A percentile compares a stretch with the other conserved stretches of the same genome.
These are phyloP conservation scores for Platycnemis pennipes DNA, from an alignment of 2,888 invertebrate genomes.

Conservation along the genomic window DNA sequence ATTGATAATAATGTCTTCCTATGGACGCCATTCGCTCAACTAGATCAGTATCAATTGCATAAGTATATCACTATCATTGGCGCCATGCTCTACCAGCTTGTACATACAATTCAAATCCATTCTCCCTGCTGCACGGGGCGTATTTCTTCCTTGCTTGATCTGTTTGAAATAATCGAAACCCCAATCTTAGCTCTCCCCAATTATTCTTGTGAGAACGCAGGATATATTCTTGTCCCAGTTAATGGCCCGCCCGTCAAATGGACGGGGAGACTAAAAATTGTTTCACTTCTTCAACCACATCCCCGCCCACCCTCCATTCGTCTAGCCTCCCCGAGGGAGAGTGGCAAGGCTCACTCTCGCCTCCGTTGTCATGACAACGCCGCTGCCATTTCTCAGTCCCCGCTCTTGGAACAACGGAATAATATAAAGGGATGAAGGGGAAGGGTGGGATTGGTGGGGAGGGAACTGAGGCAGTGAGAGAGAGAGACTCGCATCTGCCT, in stretches of 20 bases:
- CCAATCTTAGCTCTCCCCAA: not conserved
- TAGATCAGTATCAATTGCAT: too few relatives aligned
- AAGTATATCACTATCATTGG: too few relatives aligned
- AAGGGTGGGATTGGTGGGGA: not conserved
- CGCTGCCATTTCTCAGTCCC: slow-evolving; percentile 57
- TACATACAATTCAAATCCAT: too few relatives aligned
- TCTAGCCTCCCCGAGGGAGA: not conserved
- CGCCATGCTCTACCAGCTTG: too few relatives aligned
- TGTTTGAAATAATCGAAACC: not conserved
- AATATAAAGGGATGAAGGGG: slow-evolving; percentile 40
- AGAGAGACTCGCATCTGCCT: slow-evolving; percentile 57
- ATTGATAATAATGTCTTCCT: too few relatives aligned
- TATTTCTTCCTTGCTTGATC: too few relatives aligned
- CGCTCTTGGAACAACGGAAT: slow-evolving; percentile 52
- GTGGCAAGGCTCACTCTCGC: slow-evolving; percentile 55
- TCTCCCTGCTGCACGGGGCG: too few relatives aligned
- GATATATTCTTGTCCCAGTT: not conserved
- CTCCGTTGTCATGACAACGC: slow-evolving; percentile 56
- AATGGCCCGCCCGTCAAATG: not conserved
- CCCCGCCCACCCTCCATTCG: not conserved
- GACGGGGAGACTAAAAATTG: not conserved
- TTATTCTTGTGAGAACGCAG: too few relatives aligned
- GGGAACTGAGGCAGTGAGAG: not conserved
- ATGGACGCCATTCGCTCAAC: too few relatives aligned
- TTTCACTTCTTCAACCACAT: not conserved